These are phyloP conservation scores for Sebastes schlegelii DNA, from an alignment of 2,113 vertebrate genomes.

Conservation along the genomic window DNA sequence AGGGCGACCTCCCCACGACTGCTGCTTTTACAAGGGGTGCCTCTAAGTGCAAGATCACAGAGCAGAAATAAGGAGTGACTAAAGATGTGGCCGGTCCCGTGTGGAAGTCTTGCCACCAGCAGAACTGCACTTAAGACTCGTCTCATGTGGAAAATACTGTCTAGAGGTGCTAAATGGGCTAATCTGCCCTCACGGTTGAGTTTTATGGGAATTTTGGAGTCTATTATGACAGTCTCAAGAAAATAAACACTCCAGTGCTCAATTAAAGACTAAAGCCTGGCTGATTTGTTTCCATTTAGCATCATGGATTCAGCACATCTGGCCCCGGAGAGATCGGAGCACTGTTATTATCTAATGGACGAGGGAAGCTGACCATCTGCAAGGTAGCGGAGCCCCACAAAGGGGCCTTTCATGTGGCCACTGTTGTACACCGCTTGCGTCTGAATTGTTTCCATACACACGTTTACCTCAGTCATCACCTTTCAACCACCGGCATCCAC, in stretches of 20 bases:
- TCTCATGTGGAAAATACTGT: slow-evolving; percentile 73
- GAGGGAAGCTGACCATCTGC: slow-evolving; percentile 83
- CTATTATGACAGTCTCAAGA: slow-evolving; percentile 70
- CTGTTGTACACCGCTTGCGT: slow-evolving; percentile 78
- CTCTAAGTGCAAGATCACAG: slow-evolving; percentile 78
- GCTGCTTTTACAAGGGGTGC: slow-evolving; percentile 72
- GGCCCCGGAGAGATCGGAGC: slow-evolving; percentile 66
- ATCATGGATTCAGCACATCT: slow-evolving; percentile 76
- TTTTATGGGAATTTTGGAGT: slow-evolving; percentile 68
- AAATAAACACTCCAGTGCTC: slow-evolving; percentile 73
- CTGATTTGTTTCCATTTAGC: slow-evolving; percentile 68
- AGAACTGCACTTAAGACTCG: slow-evolving; percentile 75
- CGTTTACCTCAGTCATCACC: slow-evolving; percentile 73
- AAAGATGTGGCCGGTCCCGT: slow-evolving; percentile 73
- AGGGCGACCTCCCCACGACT: slow-evolving; percentile 73
- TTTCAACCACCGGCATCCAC: slow-evolving; percentile 51
- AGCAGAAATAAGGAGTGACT: slow-evolving; percentile 74
- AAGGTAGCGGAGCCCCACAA: slow-evolving; percentile 82
- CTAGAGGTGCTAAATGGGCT: slow-evolving; percentile 78
- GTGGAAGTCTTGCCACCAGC: slow-evolving; percentile 73
- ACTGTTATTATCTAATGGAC: slow-evolving; percentile 79
- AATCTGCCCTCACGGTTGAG: slow-evolving; percentile 68
- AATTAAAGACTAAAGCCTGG: slow-evolving; percentile 70
- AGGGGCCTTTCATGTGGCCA: slow-evolving; percentile 88
- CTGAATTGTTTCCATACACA: slow-evolving; percentile 85